phyloP scores from a whole-genome alignment of 2,113 vertebrate species.

The Perca schrenkii region DNA sequence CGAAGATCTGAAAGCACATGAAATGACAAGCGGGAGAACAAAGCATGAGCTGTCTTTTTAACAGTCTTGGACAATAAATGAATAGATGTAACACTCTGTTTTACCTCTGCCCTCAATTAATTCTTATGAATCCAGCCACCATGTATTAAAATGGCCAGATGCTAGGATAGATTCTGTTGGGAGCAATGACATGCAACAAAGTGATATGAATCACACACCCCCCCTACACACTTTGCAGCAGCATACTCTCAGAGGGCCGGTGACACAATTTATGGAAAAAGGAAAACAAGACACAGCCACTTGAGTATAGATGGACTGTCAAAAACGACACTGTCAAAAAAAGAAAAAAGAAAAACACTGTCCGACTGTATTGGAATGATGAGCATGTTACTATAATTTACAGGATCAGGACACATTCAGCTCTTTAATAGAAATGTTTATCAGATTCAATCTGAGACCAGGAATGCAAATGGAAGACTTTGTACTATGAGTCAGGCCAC shows the following conservation, averaged over 20 bases:
- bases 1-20: conserved; percentile 49
- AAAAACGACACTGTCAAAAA: conserved; percentile 23
- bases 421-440: conserved; percentile 25
- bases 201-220: conserved; percentile 77
- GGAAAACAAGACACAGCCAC: conserved; percentile 57
- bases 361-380: conserved; percentile 18
- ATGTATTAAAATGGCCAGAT: conserved; percentile 80
- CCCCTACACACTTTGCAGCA: conserved; percentile 25
- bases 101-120: conserved; percentile 78
- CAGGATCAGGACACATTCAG: conserved; percentile 6
- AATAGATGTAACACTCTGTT: conserved; percentile 65
- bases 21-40: conserved; percentile 24
- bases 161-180: conserved; percentile 82
- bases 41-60: conserved; percentile 57
- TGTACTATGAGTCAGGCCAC: conserved; percentile 40
- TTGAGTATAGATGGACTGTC: conserved; percentile 59
- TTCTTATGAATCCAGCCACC: conserved; percentile 74
- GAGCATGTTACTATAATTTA: conserved; percentile 14
- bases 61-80: conserved; percentile 61
- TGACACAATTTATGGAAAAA: conserved; percentile 69
- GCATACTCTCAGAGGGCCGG: conserved; percentile 57
- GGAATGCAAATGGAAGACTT: conserved; percentile 45
- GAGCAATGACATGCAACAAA: conserved; percentile 80
- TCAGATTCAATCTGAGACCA: conserved; percentile 36
- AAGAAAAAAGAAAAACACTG: neutral